Percentiles rank a stretch among this genome's conserved stretches.
phyloP scores from a whole-genome alignment of 1,140 invertebrate genomes.

The Calycopis cecrops region DNA sequence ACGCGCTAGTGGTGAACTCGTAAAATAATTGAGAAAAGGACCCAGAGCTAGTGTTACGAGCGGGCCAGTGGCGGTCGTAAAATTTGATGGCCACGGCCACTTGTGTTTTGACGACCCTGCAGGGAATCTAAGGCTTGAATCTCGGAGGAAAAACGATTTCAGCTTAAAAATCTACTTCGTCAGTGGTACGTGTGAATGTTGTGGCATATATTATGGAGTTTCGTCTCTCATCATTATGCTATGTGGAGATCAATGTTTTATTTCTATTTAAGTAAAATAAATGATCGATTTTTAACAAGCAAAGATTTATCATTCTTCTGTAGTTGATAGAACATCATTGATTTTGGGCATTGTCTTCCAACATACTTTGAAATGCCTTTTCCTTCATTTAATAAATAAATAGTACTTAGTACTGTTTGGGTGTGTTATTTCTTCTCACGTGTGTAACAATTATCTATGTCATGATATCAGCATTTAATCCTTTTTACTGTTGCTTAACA shows the following conservation, averaged over 20 bases:
- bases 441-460: too few relatives aligned
- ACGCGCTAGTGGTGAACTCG: constrained; percentile 4
- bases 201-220: background rate
- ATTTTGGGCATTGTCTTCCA: too few relatives aligned
- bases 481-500: too few relatives aligned
- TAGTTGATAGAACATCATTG: too few relatives aligned
- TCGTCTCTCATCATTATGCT: background rate
- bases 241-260: background rate
- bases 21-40: constrained; percentile 45
- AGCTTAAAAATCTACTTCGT: constrained; percentile 2
- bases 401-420: too few relatives aligned
- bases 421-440: too few relatives aligned
- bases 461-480: too few relatives aligned
- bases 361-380: too few relatives aligned
- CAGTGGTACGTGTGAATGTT: background rate
- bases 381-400: too few relatives aligned
- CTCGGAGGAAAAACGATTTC: constrained; percentile 7
- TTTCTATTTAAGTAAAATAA: too few relatives aligned
- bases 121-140: constrained; percentile 24
- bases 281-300: too few relatives aligned
- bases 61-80: constrained; percentile 49
- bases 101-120: constrained; percentile 28
- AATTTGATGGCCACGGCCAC: constrained; percentile 48
- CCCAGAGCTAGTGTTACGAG: constrained; percentile 36
- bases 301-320: too few relatives aligned